Conservation (phyloP, 2,888 invertebrate species). For the Sinotaia quadrata region DNA sequence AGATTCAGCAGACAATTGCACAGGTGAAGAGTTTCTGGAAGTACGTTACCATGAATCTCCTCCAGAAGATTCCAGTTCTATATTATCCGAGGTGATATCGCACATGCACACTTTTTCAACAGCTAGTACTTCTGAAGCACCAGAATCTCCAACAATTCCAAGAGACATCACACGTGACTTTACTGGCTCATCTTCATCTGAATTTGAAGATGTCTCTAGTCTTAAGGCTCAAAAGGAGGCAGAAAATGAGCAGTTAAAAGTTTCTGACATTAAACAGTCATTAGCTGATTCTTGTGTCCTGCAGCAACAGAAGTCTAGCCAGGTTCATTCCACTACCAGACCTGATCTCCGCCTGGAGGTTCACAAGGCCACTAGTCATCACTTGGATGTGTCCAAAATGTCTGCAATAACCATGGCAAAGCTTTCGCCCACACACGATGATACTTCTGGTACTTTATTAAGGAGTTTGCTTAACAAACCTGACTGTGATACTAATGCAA, state of each 20-base stretch:
- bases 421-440: no score
- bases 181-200: background rate
- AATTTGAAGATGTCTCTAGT: conserved; percentile 15
- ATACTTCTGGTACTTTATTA: no score
- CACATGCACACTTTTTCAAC: conserved; percentile 29
- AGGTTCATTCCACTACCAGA: conserved; percentile 21
- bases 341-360: conserved; percentile 37
- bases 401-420: no score
- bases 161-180: conserved; percentile 27
- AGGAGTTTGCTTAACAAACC: no score
- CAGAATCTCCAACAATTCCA: conserved; percentile 53
- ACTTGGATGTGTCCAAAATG: no score
- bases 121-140: conserved; percentile 37
- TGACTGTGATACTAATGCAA: no score
- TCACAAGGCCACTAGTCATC: conserved; percentile 33
- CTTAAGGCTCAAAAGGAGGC: conserved; percentile 29
- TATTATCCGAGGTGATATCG: conserved; percentile 32
- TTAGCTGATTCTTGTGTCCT: no score
- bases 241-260: conserved; percentile 18
- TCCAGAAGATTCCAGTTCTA: conserved; percentile 3
- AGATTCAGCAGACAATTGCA: conserved; percentile 44
- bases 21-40: conserved; percentile 62
- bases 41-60: conserved; percentile 52
- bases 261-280: conserved; percentile 1
- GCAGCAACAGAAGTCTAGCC: no score